Evolutionary conservation across 2,113 vertebrate genomes (phyloP).

Genomic region (Gymnorhina tibicen): DNA sequence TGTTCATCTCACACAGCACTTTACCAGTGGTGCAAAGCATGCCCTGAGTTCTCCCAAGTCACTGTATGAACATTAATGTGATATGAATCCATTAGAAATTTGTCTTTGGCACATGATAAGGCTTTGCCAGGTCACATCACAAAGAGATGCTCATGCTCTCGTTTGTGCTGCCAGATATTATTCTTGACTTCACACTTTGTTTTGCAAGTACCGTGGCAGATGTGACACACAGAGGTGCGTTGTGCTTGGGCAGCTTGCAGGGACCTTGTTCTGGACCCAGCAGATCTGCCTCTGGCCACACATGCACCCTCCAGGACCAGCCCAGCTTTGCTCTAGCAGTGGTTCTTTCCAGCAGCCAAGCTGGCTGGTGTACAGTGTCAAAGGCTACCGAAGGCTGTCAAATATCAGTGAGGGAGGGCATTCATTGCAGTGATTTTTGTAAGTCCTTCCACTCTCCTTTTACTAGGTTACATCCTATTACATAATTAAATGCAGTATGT

Average conservation of each 20-base stretch:
- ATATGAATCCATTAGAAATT: neutral
- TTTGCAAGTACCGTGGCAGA: neutral
- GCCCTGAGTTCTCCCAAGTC: neutral
- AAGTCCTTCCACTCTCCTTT: neutral
- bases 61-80: neutral
- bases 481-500: neutral
- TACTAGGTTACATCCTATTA: neutral
- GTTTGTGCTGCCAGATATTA: neutral
- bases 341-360: neutral
- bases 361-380: neutral
- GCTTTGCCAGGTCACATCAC: neutral
- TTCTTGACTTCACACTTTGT: neutral
- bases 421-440: neutral
- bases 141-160: accelerated
- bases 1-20: neutral
- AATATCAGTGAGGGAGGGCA: neutral
- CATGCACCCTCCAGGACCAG: accelerated
- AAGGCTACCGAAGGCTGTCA: neutral
- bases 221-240: neutral
- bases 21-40: neutral
- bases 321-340: neutral
- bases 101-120: neutral
- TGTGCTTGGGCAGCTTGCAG: neutral
- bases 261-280: neutral
- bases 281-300: neutral